Conservation (phyloP, 37 sponge, comb jelly and placozoan genomes). For the Geodia barretti region DNA sequence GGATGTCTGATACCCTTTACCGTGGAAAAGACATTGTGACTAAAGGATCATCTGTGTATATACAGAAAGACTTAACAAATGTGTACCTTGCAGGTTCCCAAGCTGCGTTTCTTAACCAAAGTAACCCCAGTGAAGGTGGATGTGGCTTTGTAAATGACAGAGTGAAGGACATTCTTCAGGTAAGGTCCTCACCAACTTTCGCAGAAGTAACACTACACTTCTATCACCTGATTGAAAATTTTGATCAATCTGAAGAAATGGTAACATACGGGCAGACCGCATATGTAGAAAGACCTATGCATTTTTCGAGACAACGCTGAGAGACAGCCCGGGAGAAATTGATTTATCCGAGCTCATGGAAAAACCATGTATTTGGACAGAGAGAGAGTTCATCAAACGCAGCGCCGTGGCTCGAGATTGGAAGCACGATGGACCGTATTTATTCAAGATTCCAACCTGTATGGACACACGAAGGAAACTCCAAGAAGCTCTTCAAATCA, state of each 20-base stretch:
- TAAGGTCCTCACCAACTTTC: slow-evolving; percentile 16
- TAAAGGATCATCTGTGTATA: background rate
- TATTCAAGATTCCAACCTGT: slow-evolving; percentile 35
- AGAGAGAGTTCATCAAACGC: slow-evolving; percentile 22
- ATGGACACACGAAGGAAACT: slow-evolving; percentile 7
- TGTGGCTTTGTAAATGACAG: slow-evolving; percentile 7
- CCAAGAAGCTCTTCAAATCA: slow-evolving; percentile 12
- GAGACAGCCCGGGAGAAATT: background rate
- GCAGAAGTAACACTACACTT: slow-evolving; percentile 32
- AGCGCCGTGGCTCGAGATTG: slow-evolving; percentile 19
- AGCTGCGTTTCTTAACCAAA: slow-evolving; percentile 17
- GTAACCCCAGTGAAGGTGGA: slow-evolving; percentile 8
- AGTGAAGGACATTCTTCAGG: background rate
- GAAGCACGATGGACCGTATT: slow-evolving; percentile 47
- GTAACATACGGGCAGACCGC: background rate
- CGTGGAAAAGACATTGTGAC: slow-evolving; percentile 32
- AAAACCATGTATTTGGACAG: slow-evolving; percentile 50
- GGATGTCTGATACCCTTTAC: slow-evolving; percentile 24
- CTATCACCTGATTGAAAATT: slow-evolving; percentile 15
- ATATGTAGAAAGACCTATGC: slow-evolving; percentile 12
- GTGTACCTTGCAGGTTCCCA: slow-evolving; percentile 27
- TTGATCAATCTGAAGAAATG: background rate
- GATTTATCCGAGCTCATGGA: background rate
- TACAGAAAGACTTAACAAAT: background rate
- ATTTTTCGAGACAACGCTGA: slow-evolving; percentile 12